Percentiles rank a stretch among this genome's conserved stretches.
These are phyloP conservation scores for Drosophila neocordata DNA, from an alignment of 1,140 invertebrate species.

Conservation along the genomic window DNA sequence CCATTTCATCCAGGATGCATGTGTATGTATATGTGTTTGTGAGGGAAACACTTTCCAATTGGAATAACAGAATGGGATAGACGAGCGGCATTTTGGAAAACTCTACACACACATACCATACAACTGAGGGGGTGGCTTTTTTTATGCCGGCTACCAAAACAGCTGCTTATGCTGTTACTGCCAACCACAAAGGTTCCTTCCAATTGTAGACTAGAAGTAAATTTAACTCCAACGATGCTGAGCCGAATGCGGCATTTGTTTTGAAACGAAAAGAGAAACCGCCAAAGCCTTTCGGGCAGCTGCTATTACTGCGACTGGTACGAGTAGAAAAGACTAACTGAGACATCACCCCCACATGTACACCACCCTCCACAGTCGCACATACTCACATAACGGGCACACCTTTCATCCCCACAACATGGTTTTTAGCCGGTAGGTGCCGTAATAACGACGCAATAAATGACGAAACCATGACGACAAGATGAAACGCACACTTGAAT, in stretches of 20 bases:
- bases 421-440: constrained; percentile 52
- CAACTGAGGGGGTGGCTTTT: constrained; percentile 42
- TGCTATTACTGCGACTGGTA: constrained; percentile 16
- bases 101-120: constrained; percentile 34
- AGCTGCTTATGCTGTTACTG: constrained; percentile 53
- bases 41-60: constrained; percentile 63
- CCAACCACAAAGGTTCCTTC: constrained; percentile 51
- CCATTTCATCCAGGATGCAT: constrained; percentile 46
- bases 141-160: constrained; percentile 47
- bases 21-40: constrained; percentile 1
- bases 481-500: constrained; percentile 75
- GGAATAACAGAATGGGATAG: constrained; percentile 61
- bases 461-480: constrained; percentile 73
- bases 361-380: neutral
- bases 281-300: constrained; percentile 11
- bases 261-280: constrained; percentile 63
- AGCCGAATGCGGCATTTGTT: constrained; percentile 64
- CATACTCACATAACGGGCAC: too few relatives aligned
- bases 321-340: constrained; percentile 33
- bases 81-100: constrained; percentile 24
- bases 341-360: neutral
- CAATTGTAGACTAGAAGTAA: constrained; percentile 61
- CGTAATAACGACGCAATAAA: constrained; percentile 79
- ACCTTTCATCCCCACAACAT: neutral
- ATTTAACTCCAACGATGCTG: constrained; percentile 15